Evolutionary conservation across 1,140 invertebrate genomes (phyloP).

Genomic region (Akabosia matsudoensis): DNA sequence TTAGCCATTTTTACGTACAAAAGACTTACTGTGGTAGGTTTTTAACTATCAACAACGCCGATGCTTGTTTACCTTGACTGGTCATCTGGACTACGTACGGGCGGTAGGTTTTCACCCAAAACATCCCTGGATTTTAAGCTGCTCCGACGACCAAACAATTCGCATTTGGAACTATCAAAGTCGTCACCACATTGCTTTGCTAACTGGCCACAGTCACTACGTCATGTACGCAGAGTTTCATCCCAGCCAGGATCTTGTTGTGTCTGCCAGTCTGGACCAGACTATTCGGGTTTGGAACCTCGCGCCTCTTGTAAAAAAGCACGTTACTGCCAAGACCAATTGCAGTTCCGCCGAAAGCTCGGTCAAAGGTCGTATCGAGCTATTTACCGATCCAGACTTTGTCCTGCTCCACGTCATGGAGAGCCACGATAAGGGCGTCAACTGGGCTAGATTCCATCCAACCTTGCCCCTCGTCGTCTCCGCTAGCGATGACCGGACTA

Average conservation of each 20-base stretch:
- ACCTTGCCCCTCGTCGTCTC: constrained; percentile 90
- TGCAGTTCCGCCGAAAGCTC: background rate
- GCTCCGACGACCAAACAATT: constrained; percentile 97
- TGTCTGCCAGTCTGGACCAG: constrained; percentile 97
- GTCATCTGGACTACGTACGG: constrained; percentile 97
- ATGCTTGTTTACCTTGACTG: constrained; percentile 94
- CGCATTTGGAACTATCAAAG: constrained; percentile 99
- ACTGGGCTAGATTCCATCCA: constrained; percentile 95
- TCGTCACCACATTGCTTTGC: constrained; percentile 87
- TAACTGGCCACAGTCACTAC: constrained; percentile 98
- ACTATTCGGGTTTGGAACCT: constrained; percentile 99
- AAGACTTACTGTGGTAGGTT: constrained; percentile 59
- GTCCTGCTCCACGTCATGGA: constrained; percentile 98
- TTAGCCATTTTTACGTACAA: background rate
- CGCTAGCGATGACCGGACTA: constrained; percentile 92
- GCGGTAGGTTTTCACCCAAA: constrained; percentile 98
- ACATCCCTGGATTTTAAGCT: constrained; percentile 98
- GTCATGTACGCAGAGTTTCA: constrained; percentile 99
- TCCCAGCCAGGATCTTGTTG: constrained; percentile 91
- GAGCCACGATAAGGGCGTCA: constrained; percentile 95
- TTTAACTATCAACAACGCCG: constrained; percentile 99
- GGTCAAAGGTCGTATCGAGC: background rate
- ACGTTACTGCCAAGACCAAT: background rate
- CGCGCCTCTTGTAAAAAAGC: constrained; percentile 59
- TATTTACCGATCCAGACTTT: constrained; percentile 58